These are phyloP conservation scores for Bradynema listronoti DNA, from an alignment of 1,140 invertebrate genomes.

Conservation along the genomic window DNA sequence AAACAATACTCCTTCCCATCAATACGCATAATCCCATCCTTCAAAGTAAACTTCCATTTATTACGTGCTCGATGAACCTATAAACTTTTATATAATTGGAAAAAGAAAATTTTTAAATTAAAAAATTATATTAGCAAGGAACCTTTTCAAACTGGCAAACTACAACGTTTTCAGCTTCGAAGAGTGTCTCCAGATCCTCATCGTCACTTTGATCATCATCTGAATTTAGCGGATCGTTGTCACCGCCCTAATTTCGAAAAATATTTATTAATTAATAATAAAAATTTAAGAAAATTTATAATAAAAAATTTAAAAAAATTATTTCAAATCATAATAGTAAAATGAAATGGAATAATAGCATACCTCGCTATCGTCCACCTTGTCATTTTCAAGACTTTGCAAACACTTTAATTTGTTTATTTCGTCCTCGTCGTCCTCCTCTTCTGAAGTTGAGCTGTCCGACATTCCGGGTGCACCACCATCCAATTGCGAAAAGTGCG, in stretches of 20 bases:
- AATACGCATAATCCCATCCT: constrained; percentile 97
- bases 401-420: constrained; percentile 2
- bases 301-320: too few species aligned
- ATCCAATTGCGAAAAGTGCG: constrained; percentile 45
- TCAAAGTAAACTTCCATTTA: constrained; percentile 70
- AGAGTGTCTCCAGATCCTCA: constrained; percentile 85
- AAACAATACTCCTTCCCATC: constrained; percentile 96
- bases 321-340: too few species aligned
- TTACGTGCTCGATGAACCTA: constrained; percentile 28
- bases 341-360: too few species aligned
- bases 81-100: neutral
- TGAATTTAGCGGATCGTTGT: constrained; percentile 82
- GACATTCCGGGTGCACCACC: constrained; percentile 50
- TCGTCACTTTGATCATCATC: constrained; percentile 89
- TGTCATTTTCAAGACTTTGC: constrained; percentile 10
- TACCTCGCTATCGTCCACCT: constrained; percentile 19
- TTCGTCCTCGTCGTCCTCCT: constrained; percentile 27
- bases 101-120: neutral
- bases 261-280: neutral
- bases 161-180: constrained; percentile 96
- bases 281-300: constrained; percentile 11
- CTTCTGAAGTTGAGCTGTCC: constrained; percentile 47
- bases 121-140: constrained; percentile 52
- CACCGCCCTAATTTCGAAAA: constrained; percentile 15
- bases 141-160: constrained; percentile 99